Conservation (phyloP, 2,888 invertebrate species). For the Caradrina clavipalpis region DNA sequence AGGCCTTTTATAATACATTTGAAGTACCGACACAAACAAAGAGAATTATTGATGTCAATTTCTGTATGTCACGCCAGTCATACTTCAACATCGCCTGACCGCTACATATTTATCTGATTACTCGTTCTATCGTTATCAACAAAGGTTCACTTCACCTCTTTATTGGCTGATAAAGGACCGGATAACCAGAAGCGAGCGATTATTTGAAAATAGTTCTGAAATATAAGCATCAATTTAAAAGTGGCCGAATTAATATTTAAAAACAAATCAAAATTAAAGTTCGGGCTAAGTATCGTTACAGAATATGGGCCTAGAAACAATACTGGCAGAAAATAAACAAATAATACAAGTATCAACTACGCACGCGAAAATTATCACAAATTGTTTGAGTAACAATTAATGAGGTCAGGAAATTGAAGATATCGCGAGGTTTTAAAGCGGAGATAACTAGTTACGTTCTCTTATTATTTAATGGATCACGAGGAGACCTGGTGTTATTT, state of each 20-base stretch:
- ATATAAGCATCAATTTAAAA: neutral
- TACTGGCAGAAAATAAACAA: constrained; percentile 23
- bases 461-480: constrained; percentile 31
- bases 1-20: neutral
- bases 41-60: neutral
- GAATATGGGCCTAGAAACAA: neutral
- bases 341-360: constrained; percentile 36
- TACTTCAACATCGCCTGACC: constrained; percentile 26
- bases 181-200: neutral
- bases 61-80: constrained; percentile 3
- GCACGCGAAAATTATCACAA: constrained; percentile 51
- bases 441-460: constrained; percentile 45
- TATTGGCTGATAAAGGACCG: constrained; percentile 17
- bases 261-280: neutral
- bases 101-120: constrained; percentile 30
- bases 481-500: constrained; percentile 18
- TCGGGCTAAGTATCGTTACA: neutral
- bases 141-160: constrained; percentile 23
- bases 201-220: neutral
- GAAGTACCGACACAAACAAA: constrained; percentile 12
- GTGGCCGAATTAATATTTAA: too few relatives aligned
- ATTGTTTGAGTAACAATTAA: constrained; percentile 31
- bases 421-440: constrained; percentile 36
- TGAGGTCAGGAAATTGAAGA: constrained; percentile 56
- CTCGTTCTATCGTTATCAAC: constrained; percentile 27